These are phyloP conservation scores for Danio kyathit DNA, from an alignment of 2,797 vertebrate genomes.

Conservation along the genomic window DNA sequence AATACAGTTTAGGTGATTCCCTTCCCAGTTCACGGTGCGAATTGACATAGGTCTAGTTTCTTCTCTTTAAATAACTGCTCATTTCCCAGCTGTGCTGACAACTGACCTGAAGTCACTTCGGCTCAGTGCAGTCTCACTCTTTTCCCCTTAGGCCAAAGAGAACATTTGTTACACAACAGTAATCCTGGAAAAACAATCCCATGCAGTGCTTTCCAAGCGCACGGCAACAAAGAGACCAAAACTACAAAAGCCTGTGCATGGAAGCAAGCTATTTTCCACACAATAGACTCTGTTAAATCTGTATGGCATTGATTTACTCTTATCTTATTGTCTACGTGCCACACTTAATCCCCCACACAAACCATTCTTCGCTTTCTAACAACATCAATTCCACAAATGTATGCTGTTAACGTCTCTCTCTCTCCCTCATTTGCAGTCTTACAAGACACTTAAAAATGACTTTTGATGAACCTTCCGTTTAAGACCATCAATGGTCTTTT, in stretches of 20 bases:
- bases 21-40: conserved; percentile 5
- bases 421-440: conserved; percentile 15
- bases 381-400: conserved; percentile 32
- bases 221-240: conserved; percentile 14
- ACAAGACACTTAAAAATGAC: conserved; percentile 23
- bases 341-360: conserved; percentile 4
- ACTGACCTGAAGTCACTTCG: conserved; percentile 44
- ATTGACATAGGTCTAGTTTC: conserved; percentile 14
- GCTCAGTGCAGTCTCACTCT: conserved; percentile 37
- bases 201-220: conserved; percentile 4
- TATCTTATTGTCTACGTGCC: background rate
- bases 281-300: conserved; percentile 34
- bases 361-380: conserved; percentile 23
- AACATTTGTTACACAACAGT: conserved; percentile 65
- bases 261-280: conserved; percentile 46
- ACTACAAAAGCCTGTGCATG: background rate
- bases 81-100: conserved; percentile 39
- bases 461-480: conserved; percentile 19
- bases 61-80: conserved; percentile 52
- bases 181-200: conserved; percentile 47
- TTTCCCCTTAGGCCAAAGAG: conserved; percentile 52
- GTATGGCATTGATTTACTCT: background rate
- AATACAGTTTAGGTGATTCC: background rate
- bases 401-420: conserved; percentile 5
- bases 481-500: conserved; percentile 9